Conservation (phyloP, 2,797 vertebrate species). For the Mallotus villosus region DNA sequence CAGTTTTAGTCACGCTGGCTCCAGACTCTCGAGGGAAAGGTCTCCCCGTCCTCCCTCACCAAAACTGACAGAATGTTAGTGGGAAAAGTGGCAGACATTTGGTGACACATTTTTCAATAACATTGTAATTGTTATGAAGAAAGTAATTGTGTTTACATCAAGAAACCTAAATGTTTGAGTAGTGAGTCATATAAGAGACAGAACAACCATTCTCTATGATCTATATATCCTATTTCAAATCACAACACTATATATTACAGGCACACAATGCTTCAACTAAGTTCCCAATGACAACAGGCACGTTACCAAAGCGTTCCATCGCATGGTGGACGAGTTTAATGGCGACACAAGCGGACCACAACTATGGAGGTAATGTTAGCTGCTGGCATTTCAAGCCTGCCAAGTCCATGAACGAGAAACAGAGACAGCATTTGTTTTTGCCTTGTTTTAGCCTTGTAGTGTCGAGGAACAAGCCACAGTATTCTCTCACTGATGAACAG, state of each 20-base stretch:
- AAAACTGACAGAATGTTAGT: too few relatives aligned
- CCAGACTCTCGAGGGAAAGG: conserved; percentile 18
- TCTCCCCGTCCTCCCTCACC: conserved; percentile 27
- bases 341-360: conserved; percentile 13
- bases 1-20: conserved; percentile 63
- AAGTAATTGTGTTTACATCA: neutral
- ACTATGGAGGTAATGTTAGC: conserved; percentile 14
- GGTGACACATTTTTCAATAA: too few relatives aligned
- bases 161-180: neutral
- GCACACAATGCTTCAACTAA: conserved; percentile 20
- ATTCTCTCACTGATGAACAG: neutral
- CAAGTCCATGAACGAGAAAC: conserved; percentile 25
- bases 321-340: conserved; percentile 16
- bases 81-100: too few relatives aligned
- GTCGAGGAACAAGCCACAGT: neutral
- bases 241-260: neutral
- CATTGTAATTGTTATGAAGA: too few relatives aligned
- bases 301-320: neutral
- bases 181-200: neutral
- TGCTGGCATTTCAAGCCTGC: conserved; percentile 13
- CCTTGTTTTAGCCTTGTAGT: neutral
- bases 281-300: neutral
- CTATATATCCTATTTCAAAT: neutral
- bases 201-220: neutral
- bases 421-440: conserved; percentile 18